These are phyloP conservation scores for Branchinecta lindahli DNA, from an alignment of 1,140 invertebrate genomes.

Conservation along the genomic window DNA sequence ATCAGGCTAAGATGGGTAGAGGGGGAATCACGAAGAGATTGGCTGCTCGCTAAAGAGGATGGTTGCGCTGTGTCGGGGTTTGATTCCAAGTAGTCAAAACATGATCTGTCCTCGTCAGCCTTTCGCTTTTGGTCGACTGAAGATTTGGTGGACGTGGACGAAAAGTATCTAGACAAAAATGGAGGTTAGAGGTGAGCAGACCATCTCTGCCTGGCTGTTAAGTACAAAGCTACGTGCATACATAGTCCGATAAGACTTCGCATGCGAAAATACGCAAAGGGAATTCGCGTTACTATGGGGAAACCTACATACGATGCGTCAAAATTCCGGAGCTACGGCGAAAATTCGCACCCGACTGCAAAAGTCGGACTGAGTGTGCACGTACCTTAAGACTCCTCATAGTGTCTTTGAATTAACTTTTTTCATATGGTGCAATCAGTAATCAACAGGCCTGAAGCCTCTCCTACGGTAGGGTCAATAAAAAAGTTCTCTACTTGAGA, in stretches of 20 bases:
- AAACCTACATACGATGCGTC: not conserved
- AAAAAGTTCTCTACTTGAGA: too few relatives aligned
- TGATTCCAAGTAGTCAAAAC: constrained; percentile 1
- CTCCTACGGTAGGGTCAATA: too few relatives aligned
- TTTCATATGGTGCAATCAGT: too few relatives aligned
- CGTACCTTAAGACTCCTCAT: too few relatives aligned
- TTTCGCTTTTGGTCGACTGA: not conserved
- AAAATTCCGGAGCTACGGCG: not conserved
- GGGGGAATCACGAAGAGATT: too few relatives aligned
- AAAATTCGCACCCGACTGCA: not conserved
- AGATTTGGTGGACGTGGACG: not conserved
- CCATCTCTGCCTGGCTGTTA: not conserved
- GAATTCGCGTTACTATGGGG: not conserved
- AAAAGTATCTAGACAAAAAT: constrained; percentile 1
- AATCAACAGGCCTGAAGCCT: too few relatives aligned
- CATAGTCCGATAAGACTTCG: not conserved
- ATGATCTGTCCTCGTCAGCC: not conserved
- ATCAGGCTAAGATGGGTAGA: too few relatives aligned
- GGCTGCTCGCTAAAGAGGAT: too few relatives aligned
- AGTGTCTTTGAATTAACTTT: too few relatives aligned
- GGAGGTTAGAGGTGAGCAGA: not conserved
- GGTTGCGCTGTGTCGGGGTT: too few relatives aligned
- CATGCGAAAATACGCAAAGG: not conserved
- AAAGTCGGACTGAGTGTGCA: too few relatives aligned
- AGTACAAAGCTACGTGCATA: too few relatives aligned